Percentiles rank a stretch among this genome's conserved stretches.
These are phyloP conservation scores for Aspidiotus destructor DNA, from an alignment of 2,888 invertebrate species.

Conservation along the genomic window DNA sequence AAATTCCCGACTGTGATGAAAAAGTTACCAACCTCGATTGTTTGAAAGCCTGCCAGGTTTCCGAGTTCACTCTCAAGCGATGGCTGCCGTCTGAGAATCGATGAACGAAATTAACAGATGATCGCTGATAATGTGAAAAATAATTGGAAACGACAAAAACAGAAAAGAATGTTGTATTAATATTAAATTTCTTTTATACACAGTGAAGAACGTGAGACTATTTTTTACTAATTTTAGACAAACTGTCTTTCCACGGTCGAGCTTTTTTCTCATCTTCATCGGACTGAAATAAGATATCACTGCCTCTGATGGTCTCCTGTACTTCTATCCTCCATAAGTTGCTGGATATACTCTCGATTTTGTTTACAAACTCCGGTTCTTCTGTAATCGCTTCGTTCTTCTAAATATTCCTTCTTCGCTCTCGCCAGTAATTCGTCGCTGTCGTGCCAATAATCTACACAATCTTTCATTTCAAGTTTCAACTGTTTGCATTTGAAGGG, in stretches of 20 bases:
- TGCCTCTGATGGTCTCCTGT: not conserved
- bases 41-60: conserved; percentile 50
- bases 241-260: no score
- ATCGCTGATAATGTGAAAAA: not conserved
- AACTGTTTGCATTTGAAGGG: conserved; percentile 30
- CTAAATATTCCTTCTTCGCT: conserved; percentile 69
- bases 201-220: no score
- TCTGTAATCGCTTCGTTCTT: conserved; percentile 70
- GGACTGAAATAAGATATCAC: no score
- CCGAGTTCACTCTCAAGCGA: conserved; percentile 56
- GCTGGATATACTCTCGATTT: conserved; percentile 16
- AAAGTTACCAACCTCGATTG: conserved; percentile 44
- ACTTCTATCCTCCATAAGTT: conserved; percentile 10
- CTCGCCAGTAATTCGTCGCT: conserved; percentile 52
- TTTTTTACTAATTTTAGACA: no score
- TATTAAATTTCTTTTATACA: no score
- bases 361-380: conserved; percentile 60
- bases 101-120: not conserved
- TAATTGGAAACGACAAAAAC: no score
- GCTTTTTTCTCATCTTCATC: no score
- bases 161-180: no score
- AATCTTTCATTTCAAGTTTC: conserved; percentile 26
- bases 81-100: conserved; percentile 45
- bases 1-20: conserved; percentile 43
- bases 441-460: conserved; percentile 32